Evolutionary conservation across 2,888 invertebrate species (phyloP).

Genomic region (Muscina levida): DNA sequence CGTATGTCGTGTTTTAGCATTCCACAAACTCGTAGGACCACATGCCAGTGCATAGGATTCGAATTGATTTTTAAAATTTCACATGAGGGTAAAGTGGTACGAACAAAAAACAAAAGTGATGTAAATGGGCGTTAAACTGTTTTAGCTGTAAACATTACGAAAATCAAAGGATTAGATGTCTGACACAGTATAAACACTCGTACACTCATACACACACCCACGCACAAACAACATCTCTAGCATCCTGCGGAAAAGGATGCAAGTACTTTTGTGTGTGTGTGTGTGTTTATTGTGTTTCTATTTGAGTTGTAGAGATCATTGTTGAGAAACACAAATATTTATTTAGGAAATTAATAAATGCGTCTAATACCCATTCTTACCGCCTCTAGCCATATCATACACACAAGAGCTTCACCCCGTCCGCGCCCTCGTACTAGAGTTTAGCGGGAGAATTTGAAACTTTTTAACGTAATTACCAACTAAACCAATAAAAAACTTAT

Average conservation of each 20-base stretch:
- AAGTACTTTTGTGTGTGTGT: slow-evolving; percentile 14
- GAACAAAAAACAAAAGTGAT: slow-evolving; percentile 42
- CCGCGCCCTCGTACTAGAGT: too few species aligned
- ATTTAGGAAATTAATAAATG: slow-evolving; percentile 64
- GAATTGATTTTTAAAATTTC: slow-evolving; percentile 52
- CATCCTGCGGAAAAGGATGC: slow-evolving; percentile 22
- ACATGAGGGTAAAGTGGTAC: slow-evolving; percentile 28
- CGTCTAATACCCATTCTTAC: slow-evolving; percentile 31
- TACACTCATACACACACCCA: slow-evolving; percentile 18
- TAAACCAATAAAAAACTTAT: slow-evolving; percentile 24
- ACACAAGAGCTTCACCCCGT: too few species aligned
- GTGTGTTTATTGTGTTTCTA: slow-evolving; percentile 38
- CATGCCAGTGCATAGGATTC: slow-evolving; percentile 28
- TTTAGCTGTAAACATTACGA: slow-evolving; percentile 43
- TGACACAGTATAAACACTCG: slow-evolving; percentile 26
- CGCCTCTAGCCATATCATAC: background rate
- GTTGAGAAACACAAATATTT: slow-evolving; percentile 63
- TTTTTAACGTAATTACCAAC: slow-evolving; percentile 7
- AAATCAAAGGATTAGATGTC: slow-evolving; percentile 47
- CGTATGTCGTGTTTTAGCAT: too few species aligned
- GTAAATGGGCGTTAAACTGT: slow-evolving; percentile 61
- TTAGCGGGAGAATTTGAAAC: too few species aligned
- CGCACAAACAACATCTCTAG: background rate
- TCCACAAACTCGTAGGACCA: background rate
- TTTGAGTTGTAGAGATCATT: slow-evolving; percentile 61